phyloP scores from a whole-genome alignment of 2,113 vertebrate species.

The Morone chrysops region DNA sequence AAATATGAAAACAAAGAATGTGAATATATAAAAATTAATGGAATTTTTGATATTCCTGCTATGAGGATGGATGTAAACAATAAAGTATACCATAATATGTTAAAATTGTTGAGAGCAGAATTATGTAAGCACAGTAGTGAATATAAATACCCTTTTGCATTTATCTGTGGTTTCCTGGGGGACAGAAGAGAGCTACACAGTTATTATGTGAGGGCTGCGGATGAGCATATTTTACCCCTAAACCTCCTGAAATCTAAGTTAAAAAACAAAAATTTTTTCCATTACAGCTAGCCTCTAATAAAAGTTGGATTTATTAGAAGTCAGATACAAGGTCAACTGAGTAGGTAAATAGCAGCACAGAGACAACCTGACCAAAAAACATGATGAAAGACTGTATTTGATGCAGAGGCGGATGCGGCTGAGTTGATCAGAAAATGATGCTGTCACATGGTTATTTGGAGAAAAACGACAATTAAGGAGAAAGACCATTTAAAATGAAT shows the following conservation, averaged over 20 bases:
- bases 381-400: background rate
- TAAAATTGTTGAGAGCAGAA: background rate
- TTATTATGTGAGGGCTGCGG: background rate
- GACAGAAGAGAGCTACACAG: background rate
- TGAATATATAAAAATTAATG: background rate
- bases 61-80: background rate
- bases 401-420: constrained; percentile 9
- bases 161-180: background rate
- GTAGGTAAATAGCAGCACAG: background rate
- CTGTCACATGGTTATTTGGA: constrained; percentile 8
- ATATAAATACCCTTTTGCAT: constrained; percentile 19
- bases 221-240: background rate
- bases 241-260: background rate
- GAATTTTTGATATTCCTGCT: background rate
- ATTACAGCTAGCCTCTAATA: constrained; percentile 6
- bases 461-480: constrained; percentile 29
- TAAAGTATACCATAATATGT: background rate
- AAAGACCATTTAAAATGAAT: constrained; percentile 12
- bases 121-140: background rate
- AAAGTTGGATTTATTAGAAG: constrained; percentile 5
- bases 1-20: constrained; percentile 8
- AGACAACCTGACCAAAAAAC: background rate
- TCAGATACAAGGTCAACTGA: constrained; percentile 12
- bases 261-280: constrained; percentile 6
- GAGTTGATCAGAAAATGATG: constrained; percentile 21